Conservation (phyloP, 1,140 invertebrate species). For the Polypedilum pembai region DNA sequence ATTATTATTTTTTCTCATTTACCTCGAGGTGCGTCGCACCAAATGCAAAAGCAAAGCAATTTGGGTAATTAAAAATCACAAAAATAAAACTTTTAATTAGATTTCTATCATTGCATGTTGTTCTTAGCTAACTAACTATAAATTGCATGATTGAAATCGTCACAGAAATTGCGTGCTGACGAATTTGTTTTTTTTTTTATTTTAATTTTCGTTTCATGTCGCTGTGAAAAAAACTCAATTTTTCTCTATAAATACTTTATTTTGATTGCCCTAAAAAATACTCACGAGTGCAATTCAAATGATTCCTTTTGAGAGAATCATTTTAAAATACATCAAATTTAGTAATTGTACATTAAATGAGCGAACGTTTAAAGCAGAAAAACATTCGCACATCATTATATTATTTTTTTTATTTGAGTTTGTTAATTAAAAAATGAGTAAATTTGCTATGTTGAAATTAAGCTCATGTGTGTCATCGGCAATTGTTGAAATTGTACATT, state of each 20-base stretch:
- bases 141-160: slow-evolving; percentile 2
- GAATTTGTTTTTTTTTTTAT: neutral
- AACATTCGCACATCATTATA: too few relatives aligned
- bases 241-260: too few relatives aligned
- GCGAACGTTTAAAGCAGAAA: too few relatives aligned
- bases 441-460: too few relatives aligned
- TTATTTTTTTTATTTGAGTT: too few relatives aligned
- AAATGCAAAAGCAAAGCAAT: neutral
- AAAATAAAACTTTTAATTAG: slow-evolving; percentile 27
- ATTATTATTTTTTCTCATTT: neutral
- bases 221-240: too few relatives aligned
- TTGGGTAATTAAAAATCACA: slow-evolving; percentile 14
- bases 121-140: neutral
- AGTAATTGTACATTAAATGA: too few relatives aligned
- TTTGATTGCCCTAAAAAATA: slow-evolving; percentile 12
- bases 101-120: slow-evolving; percentile 22
- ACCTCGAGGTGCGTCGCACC: slow-evolving; percentile 7
- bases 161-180: neutral
- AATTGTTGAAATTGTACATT: too few relatives aligned
- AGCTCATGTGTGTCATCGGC: too few relatives aligned
- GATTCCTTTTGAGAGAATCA: too few relatives aligned
- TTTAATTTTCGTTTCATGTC: neutral
- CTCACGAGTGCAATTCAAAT: neutral
- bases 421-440: too few relatives aligned
- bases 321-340: too few relatives aligned